Evolutionary conservation across 64 coral and sea anemone species (phyloP).

Genomic region (Stylophora pistillata): DNA sequence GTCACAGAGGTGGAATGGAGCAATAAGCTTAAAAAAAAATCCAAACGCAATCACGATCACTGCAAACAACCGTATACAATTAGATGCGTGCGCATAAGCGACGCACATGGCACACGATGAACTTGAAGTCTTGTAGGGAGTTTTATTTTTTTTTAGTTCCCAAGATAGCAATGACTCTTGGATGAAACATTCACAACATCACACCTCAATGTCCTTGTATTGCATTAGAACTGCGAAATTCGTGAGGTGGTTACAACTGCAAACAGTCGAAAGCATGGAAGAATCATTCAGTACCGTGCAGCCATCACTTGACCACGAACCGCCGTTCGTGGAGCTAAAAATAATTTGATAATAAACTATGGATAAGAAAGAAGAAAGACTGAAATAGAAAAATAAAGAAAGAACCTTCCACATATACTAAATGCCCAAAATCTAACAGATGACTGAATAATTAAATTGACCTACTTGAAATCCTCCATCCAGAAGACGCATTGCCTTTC

Average conservation of each 20-base stretch:
- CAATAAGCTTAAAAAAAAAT: too few species aligned
- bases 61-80: too few species aligned
- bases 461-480: neutral
- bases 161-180: neutral
- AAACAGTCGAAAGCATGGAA: conserved; percentile 46
- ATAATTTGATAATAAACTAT: too few species aligned
- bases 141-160: neutral
- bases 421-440: neutral
- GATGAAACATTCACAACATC: neutral
- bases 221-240: conserved; percentile 92
- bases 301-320: conserved; percentile 67
- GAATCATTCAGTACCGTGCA: conserved; percentile 36
- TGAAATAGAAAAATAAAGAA: neutral
- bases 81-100: too few species aligned
- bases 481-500: conserved; percentile 21
- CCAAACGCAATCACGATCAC: too few species aligned
- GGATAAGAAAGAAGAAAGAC: too few species aligned
- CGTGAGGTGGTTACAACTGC: conserved; percentile 82
- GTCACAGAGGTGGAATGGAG: too few species aligned
- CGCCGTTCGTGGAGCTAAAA: conserved; percentile 32
- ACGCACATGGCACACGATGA: too few species aligned
- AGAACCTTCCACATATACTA: neutral
- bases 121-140: too few species aligned
- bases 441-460: neutral
- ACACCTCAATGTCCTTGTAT: neutral